These are phyloP conservation scores for Pomatostomus ruficeps DNA, from an alignment of 2,113 vertebrate species.

Conservation along the genomic window DNA sequence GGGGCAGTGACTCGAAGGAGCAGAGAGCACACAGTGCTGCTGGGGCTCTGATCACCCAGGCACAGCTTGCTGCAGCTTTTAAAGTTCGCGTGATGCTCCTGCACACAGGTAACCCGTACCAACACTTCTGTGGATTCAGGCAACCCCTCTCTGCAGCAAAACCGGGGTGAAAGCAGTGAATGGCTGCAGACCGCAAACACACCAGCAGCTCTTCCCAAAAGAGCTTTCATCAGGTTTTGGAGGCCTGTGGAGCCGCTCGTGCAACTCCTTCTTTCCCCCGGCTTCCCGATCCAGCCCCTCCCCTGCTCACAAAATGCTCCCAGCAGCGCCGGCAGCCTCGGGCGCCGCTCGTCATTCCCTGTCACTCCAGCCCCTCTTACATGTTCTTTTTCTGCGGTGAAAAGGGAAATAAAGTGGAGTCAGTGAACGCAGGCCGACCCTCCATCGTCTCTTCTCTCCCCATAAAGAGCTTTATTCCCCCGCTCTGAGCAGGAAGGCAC, in stretches of 20 bases:
- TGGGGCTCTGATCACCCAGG: neutral
- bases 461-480: neutral
- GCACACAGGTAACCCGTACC: rapidly evolving
- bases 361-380: neutral
- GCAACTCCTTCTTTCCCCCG: neutral
- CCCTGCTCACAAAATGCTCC: neutral
- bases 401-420: neutral
- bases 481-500: neutral
- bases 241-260: neutral
- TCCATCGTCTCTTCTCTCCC: neutral
- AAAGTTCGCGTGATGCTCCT: neutral
- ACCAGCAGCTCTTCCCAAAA: neutral
- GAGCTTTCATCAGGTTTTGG: neutral
- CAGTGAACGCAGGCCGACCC: neutral
- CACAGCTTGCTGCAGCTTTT: neutral
- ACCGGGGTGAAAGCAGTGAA: neutral
- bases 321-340: neutral
- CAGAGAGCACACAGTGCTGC: neutral
- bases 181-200: neutral
- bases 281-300: neutral
- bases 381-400: no score
- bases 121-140: rapidly evolving
- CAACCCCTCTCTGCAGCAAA: neutral
- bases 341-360: neutral
- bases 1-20: neutral